Base-by-base conservation (phyloP, 1,140 invertebrate genomes). In the Pectinophora gossypiella region DNA sequence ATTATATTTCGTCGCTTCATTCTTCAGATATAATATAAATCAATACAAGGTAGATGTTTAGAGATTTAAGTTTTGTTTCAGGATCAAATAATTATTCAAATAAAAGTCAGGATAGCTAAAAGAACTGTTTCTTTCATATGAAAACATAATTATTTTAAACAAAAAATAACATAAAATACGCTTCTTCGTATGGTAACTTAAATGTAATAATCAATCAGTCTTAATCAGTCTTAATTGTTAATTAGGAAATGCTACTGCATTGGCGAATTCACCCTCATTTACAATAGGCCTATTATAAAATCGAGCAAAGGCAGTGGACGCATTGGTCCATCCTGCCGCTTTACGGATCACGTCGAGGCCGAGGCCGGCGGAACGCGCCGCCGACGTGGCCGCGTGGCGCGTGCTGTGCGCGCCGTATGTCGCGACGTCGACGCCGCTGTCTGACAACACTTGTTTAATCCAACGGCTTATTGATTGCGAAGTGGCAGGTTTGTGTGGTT, bases 221-320 rank as follows among this genome's bases (percentile, higher is more conserved):
- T 38, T 7, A 3, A 7, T 4, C 9, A 10, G 13, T 15, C 5
- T 15, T n/a, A 38, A 38, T 3, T 38, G 4, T 10, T 38, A 7
- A 38, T 15, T 7, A 9, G 36, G 36, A 9, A 38, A 38, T 7
- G 9, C 7, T 7, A 38, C 36, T 4, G 36, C 4, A 5, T 15
- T 9, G 3, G 36, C 36, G 13, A 38, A 38, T 7, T 10, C 13
- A 5, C 9, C 36, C 7, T 27, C 3, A 32, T 38, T 43, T 9
- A 48, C 23, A 21, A 74, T 42, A 9, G 65, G 68, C 27, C 65
- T 49, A 42, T 67, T 61, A 60, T 72, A 67, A 21, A 69, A 67
- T 23, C 48, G 62, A 16, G 57, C 62, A 62, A 74, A 69, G 9
- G 56, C 51, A 16, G 52, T 51, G 0, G 62, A 65, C 20, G 54